Percentiles rank a stretch among this genome's conserved stretches.
Evolutionary conservation across 1,140 invertebrate genomes (phyloP).

Genomic region (Cardiocondyla obscurior): DNA sequence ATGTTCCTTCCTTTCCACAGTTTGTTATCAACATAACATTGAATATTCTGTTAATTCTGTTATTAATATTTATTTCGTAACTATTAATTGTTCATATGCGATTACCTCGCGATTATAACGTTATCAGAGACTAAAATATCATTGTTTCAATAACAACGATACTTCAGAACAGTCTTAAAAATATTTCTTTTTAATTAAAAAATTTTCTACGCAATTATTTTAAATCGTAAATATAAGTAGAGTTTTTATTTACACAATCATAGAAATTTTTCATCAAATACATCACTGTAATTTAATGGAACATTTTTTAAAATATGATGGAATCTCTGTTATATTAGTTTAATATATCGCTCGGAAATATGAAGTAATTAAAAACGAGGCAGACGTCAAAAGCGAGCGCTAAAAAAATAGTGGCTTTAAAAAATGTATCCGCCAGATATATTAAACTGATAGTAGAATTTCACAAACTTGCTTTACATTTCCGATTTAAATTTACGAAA

Average conservation of each 20-base stretch:
- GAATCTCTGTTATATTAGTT: background rate
- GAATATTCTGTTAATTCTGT: constrained; percentile 38
- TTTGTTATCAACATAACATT: constrained; percentile 40
- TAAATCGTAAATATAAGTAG: background rate
- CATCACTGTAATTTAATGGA: constrained; percentile 12
- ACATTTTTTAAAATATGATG: constrained; percentile 7
- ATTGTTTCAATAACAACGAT: background rate
- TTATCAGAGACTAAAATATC: background rate
- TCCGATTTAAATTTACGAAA: background rate
- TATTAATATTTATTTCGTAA: constrained; percentile 29
- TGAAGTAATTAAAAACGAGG: constrained; percentile 28
- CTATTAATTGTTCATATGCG: constrained; percentile 37
- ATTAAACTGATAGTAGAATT: background rate
- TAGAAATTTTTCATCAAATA: background rate
- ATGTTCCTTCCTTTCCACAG: constrained; percentile 10
- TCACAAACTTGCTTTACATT: background rate
- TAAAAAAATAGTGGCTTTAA: constrained; percentile 7
- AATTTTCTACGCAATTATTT: background rate
- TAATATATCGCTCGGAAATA: background rate
- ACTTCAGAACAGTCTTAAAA: background rate
- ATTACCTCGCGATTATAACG: background rate
- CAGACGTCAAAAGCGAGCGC: constrained; percentile 13
- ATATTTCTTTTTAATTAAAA: constrained; percentile 28
- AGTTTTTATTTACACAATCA: constrained; percentile 4
- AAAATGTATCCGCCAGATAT: background rate